Conservation (phyloP, 2,888 invertebrate genomes). For the Boloria selene region DNA sequence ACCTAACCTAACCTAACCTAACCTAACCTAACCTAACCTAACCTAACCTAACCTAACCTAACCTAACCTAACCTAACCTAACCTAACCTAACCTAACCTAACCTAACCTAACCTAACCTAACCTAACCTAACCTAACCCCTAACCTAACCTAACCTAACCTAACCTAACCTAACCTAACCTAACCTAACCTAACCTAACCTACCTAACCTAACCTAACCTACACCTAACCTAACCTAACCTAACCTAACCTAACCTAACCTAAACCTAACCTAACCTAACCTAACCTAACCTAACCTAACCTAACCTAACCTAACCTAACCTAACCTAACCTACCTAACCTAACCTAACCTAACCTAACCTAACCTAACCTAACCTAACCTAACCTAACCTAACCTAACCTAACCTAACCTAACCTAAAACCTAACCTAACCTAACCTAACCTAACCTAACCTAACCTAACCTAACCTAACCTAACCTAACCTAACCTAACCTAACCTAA, state of each 20-base stretch:
- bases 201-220: conserved; percentile 29
- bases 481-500: conserved; percentile 3
- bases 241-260: conserved; percentile 38
- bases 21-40: conserved; percentile 39
- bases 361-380: conserved; percentile 38
- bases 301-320: conserved; percentile 41
- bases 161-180: conserved; percentile 42
- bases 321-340: not conserved
- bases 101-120: conserved; percentile 20
- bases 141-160: conserved; percentile 40
- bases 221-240: conserved; percentile 33
- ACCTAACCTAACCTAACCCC: conserved; percentile 41
- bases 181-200: conserved; percentile 41
- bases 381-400: conserved; percentile 38
- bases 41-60: conserved; percentile 39
- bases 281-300: conserved; percentile 45
- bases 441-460: conserved; percentile 19
- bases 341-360: conserved; percentile 21
- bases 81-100: conserved; percentile 11
- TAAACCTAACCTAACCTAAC: conserved; percentile 41
- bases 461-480: conserved; percentile 17
- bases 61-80: conserved; percentile 35
- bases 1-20: conserved; percentile 33
- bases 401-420: conserved; percentile 30
- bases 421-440: conserved; percentile 36